Evolutionary conservation across 1,140 invertebrate genomes (phyloP).

Genomic region (Metaphire vulgaris): DNA sequence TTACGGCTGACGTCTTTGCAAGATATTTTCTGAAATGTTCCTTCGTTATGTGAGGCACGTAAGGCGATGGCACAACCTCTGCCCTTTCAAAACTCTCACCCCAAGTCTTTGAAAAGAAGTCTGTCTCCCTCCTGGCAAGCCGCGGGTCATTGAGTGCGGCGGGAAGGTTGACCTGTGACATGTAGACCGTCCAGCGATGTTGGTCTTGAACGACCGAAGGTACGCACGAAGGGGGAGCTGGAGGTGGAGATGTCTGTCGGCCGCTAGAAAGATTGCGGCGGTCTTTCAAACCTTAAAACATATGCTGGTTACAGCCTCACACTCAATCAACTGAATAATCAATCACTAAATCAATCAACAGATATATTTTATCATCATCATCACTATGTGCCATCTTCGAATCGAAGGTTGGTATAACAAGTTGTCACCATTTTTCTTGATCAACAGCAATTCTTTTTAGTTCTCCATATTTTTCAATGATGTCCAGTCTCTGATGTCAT

Average conservation of each 20-base stretch:
- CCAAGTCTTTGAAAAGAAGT: constrained; percentile 97
- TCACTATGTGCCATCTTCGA: too few relatives aligned
- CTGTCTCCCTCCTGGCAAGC: constrained; percentile 60
- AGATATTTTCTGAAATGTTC: constrained; percentile 83
- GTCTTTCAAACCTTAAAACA: neutral
- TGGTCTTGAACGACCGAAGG: constrained; percentile 51
- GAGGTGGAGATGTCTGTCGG: neutral
- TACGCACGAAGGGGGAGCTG: constrained; percentile 28
- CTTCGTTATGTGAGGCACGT: constrained; percentile 74
- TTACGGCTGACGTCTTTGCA: constrained; percentile 57
- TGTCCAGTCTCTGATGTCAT: too few relatives aligned
- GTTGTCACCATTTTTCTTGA: too few relatives aligned
- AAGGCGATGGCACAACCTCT: constrained; percentile 67
- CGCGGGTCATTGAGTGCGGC: constrained; percentile 93
- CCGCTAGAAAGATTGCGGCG: neutral
- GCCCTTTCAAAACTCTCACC: constrained; percentile 79
- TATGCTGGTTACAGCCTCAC: too few relatives aligned
- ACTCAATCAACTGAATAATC: too few relatives aligned
- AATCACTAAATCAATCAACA: too few relatives aligned
- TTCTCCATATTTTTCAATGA: too few relatives aligned
- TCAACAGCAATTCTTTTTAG: too few relatives aligned
- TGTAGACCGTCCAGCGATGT: constrained; percentile 56
- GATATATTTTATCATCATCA: too few relatives aligned
- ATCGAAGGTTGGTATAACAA: too few relatives aligned
- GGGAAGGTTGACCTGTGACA: constrained; percentile 72